Conservation (phyloP, 2,888 invertebrate species). For the Rotaria magnacalcarata region DNA sequence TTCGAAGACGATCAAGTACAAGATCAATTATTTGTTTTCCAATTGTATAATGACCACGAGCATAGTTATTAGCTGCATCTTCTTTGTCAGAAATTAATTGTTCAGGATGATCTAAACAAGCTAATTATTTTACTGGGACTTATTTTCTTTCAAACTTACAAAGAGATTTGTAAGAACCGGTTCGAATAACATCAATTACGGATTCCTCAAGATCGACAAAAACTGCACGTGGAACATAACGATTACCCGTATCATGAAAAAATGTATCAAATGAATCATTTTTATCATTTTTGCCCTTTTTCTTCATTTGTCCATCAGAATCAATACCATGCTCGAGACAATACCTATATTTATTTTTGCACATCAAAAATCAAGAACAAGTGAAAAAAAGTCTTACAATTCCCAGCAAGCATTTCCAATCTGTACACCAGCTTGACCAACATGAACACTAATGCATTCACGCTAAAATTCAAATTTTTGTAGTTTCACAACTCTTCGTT, state of each 20-base stretch:
- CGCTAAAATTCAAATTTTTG: conserved; percentile 1
- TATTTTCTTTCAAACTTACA: conserved; percentile 50
- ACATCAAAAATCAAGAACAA: background rate
- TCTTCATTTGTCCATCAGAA: conserved; percentile 47
- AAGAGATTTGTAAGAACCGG: conserved; percentile 54
- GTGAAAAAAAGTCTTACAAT: conserved; percentile 54
- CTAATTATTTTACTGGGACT: conserved; percentile 47
- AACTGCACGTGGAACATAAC: conserved; percentile 67
- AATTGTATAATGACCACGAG: conserved; percentile 70
- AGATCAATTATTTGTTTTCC: conserved; percentile 47
- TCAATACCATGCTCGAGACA: conserved; percentile 63
- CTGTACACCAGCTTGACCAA: conserved; percentile 55
- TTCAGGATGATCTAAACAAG: conserved; percentile 52
- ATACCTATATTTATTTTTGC: conserved; percentile 51
- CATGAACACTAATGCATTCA: conserved; percentile 45
- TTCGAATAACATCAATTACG: conserved; percentile 67
- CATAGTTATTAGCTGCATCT: conserved; percentile 80
- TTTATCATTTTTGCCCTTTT: conserved; percentile 65
- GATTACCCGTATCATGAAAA: conserved; percentile 80
- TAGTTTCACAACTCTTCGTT: no score
- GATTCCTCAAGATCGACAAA: conserved; percentile 94
- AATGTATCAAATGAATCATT: conserved; percentile 82
- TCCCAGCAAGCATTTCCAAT: conserved; percentile 65
- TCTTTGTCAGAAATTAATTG: conserved; percentile 66
- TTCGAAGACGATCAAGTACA: conserved; percentile 45